phyloP scores from a whole-genome alignment of 1,140 invertebrate genomes.

The Heterodera carotae region DNA sequence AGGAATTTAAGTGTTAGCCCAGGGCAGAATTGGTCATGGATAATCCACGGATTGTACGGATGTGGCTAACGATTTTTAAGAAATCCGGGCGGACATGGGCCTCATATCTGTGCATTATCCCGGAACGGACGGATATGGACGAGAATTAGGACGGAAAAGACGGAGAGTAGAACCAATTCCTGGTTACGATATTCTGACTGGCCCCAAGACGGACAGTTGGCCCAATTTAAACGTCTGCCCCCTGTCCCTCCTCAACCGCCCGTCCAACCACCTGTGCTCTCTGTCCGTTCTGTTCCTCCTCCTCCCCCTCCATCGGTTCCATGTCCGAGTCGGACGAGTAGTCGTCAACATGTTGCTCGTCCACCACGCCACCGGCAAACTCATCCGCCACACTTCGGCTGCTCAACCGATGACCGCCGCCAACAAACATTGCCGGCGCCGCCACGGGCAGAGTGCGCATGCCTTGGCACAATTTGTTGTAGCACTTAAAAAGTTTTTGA shows the following conservation, averaged over 20 bases:
- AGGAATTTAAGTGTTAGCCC: not conserved
- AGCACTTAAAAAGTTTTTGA: conserved; percentile 38
- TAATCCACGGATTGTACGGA: too few relatives aligned
- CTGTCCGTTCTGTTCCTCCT: not conserved
- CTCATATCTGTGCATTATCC: too few relatives aligned
- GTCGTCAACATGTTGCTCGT: conserved; percentile 4
- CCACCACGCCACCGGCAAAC: not conserved
- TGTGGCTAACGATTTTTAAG: too few relatives aligned
- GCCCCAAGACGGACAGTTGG: too few relatives aligned
- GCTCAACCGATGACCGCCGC: not conserved
- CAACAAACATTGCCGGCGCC: conserved; percentile 11
- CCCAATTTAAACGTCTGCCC: not conserved
- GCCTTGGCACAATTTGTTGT: conserved; percentile 55
- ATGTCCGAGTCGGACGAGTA: conserved; percentile 34
- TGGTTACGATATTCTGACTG: too few relatives aligned
- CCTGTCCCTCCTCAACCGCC: not conserved
- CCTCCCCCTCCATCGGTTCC: not conserved
- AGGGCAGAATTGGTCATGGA: not conserved
- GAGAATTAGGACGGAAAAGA: not conserved
- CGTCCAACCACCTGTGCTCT: not conserved
- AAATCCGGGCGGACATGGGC: too few relatives aligned
- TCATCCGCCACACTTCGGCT: not conserved
- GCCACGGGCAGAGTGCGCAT: conserved; percentile 34
- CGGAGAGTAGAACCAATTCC: too few relatives aligned
- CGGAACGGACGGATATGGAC: not conserved